These are phyloP conservation scores for Tachina fera DNA, from an alignment of 2,888 invertebrate species.

Conservation along the genomic window DNA sequence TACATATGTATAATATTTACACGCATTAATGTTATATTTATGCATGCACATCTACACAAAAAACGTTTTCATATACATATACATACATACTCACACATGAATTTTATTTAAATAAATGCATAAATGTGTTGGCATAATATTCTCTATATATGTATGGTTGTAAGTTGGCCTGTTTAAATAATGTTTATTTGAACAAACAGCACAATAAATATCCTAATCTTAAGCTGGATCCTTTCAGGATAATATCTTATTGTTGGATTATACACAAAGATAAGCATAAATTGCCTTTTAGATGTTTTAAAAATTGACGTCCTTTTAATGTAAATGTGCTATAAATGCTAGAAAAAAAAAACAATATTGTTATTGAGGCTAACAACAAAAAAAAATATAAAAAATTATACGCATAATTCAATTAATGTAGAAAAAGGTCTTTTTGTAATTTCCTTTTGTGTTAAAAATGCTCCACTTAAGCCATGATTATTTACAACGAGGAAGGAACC, in stretches of 20 bases:
- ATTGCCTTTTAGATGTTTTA: conserved; percentile 31
- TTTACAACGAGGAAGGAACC: not conserved
- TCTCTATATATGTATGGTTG: conserved; percentile 18
- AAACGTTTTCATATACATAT: too few relatives aligned
- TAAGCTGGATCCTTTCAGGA: conserved; percentile 63
- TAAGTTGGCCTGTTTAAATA: conserved; percentile 53
- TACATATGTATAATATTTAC: not conserved
- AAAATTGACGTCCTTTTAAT: conserved; percentile 61
- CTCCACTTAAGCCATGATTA: conserved; percentile 7
- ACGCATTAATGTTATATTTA: conserved; percentile 8
- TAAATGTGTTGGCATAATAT: conserved; percentile 14
- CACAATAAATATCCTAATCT: conserved; percentile 69
- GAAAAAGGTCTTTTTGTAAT: conserved; percentile 28
- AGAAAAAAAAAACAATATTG: conserved; percentile 38
- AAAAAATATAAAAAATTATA: not conserved
- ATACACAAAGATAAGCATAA: conserved; percentile 63
- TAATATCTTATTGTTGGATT: conserved; percentile 69
- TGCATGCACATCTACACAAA: not conserved
- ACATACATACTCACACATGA: too few relatives aligned
- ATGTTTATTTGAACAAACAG: conserved; percentile 60
- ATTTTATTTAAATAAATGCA: conserved; percentile 31
- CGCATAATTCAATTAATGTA: conserved; percentile 26
- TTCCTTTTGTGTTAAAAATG: not conserved
- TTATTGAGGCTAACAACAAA: conserved; percentile 28
- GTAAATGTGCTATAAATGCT: conserved; percentile 54